A percentile compares a stretch with the other conserved stretches of the same genome.
Conservation (phyloP, 2,113 vertebrate species). For the Psephotus haematonotus region DNA sequence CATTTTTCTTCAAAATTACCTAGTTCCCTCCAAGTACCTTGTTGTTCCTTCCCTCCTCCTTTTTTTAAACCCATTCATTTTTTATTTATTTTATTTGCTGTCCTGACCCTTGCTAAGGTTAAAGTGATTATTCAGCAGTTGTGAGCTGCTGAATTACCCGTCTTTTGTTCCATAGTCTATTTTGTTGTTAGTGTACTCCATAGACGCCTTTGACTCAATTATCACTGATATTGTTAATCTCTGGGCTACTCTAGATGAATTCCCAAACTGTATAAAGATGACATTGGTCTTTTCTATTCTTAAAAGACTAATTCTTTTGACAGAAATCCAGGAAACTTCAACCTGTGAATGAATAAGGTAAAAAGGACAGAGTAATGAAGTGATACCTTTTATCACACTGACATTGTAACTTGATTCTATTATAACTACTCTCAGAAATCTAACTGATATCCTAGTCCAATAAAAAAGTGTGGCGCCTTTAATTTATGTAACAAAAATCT, state of each 20-base stretch:
- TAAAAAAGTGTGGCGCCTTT: constrained; percentile 44
- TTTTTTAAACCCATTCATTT: constrained; percentile 11
- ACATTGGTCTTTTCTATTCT: constrained; percentile 41
- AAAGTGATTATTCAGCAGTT: constrained; percentile 50
- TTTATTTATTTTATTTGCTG: constrained; percentile 52
- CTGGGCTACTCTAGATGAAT: constrained; percentile 43
- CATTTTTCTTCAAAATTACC: constrained; percentile 49
- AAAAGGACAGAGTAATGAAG: constrained; percentile 20
- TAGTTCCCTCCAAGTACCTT: neutral
- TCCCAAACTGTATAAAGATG: constrained; percentile 55
- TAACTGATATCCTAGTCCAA: neutral
- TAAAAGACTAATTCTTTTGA: constrained; percentile 54
- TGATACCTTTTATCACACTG: constrained; percentile 58
- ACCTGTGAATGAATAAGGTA: constrained; percentile 66
- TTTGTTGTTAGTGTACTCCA: constrained; percentile 28
- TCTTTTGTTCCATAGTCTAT: constrained; percentile 33
- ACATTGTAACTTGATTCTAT: constrained; percentile 34
- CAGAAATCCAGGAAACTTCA: constrained; percentile 68
- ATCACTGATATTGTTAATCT: constrained; percentile 50
- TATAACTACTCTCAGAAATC: constrained; percentile 14
- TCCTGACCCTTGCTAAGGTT: constrained; percentile 29
- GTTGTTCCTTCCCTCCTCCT: neutral
- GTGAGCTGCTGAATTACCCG: neutral
- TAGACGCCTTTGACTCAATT: constrained; percentile 43
- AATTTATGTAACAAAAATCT: constrained; percentile 45